Conservation (phyloP, 2,888 invertebrate genomes). For the Zygogramma bicolorata region DNA sequence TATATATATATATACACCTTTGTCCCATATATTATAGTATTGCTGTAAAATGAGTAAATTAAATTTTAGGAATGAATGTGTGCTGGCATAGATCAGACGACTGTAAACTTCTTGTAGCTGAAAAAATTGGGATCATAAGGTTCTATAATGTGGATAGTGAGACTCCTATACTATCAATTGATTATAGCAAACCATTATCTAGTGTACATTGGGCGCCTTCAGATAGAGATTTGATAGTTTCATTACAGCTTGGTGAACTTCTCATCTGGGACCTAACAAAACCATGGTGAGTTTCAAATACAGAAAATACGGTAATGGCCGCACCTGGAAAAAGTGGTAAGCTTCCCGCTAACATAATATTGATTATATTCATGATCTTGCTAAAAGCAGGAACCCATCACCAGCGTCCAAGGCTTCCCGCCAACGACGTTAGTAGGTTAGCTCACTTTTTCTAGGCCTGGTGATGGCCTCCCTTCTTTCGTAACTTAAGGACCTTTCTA, state of each 20-base stretch:
- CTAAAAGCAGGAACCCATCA: too few species aligned
- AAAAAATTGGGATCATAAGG: slow-evolving; percentile 80
- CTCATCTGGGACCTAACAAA: slow-evolving; percentile 77
- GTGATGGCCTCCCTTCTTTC: too few species aligned
- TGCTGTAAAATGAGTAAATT: background rate
- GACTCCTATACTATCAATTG: slow-evolving; percentile 75
- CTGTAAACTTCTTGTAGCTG: slow-evolving; percentile 79
- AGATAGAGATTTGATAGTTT: slow-evolving; percentile 73
- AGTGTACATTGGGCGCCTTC: slow-evolving; percentile 79
- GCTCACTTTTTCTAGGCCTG: too few species aligned
- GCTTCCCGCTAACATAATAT: too few species aligned
- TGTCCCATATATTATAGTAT: too few species aligned
- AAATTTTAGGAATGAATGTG: slow-evolving; percentile 68
- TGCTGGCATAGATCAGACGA: slow-evolving; percentile 79
- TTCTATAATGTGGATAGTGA: slow-evolving; percentile 79
- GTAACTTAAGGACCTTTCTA: too few species aligned
- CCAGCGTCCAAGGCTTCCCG: too few species aligned
- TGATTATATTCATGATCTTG: too few species aligned
- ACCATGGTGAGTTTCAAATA: slow-evolving; percentile 70
- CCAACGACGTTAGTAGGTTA: too few species aligned
- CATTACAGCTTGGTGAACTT: slow-evolving; percentile 76
- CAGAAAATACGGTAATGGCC: background rate
- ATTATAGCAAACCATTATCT: slow-evolving; percentile 73
- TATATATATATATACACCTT: too few species aligned
- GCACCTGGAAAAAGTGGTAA: background rate